Percentiles rank a stretch among this genome's conserved stretches.
phyloP scores from a whole-genome alignment of 1,140 invertebrate genomes.

The Coboldia fuscipes region DNA sequence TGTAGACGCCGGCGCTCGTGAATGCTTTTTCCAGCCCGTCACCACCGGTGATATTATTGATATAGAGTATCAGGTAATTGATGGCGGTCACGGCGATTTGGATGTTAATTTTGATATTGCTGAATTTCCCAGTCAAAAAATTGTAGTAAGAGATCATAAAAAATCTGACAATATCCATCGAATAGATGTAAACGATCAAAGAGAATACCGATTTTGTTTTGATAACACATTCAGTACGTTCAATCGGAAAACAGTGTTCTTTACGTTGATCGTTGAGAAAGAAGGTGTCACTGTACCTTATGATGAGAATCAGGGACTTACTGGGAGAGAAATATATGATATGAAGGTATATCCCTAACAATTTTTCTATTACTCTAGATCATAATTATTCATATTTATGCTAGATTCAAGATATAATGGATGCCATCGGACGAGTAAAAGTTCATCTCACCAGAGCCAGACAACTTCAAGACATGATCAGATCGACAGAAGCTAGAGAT shows the following conservation, averaged over 20 bases:
- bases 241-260: slow-evolving; percentile 58
- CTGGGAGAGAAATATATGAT: slow-evolving; percentile 31
- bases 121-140: slow-evolving; percentile 35
- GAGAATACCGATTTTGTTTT: slow-evolving; percentile 62
- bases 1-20: slow-evolving; percentile 38
- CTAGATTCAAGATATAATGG: slow-evolving; percentile 34
- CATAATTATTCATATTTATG: not conserved
- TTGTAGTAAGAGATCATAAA: slow-evolving; percentile 44
- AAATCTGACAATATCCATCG: slow-evolving; percentile 47
- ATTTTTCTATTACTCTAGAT: not conserved
- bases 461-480: slow-evolving; percentile 46
- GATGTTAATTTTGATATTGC: slow-evolving; percentile 51
- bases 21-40: slow-evolving; percentile 45
- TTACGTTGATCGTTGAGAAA: slow-evolving; percentile 47
- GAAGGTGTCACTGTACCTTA: slow-evolving; percentile 21
- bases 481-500: slow-evolving; percentile 52
- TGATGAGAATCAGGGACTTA: slow-evolving; percentile 24
- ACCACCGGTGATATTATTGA: slow-evolving; percentile 36
- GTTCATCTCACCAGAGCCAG: slow-evolving; percentile 35
- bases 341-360: slow-evolving; percentile 21
- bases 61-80: slow-evolving; percentile 58
- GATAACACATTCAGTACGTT: slow-evolving; percentile 64
- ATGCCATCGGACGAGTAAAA: slow-evolving; percentile 32
- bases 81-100: slow-evolving; percentile 49
- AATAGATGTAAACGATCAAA: slow-evolving; percentile 28